Evolutionary conservation across 2,797 vertebrate genomes (phyloP).

Genomic region (Telmatherina bonti): DNA sequence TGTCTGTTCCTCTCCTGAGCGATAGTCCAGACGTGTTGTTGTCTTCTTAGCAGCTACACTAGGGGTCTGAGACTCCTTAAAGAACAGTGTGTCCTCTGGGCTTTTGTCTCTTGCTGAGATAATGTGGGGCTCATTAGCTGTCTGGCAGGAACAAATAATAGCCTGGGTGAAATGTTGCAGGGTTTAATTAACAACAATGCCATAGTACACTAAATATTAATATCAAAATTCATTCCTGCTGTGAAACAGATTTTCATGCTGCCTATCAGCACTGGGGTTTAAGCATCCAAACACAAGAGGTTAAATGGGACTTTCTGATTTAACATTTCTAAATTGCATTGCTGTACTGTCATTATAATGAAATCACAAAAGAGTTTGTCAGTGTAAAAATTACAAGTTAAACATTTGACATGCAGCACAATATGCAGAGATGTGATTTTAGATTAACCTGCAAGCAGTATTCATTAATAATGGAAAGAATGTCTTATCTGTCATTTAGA

Average conservation of each 20-base stretch:
- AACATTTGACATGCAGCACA: slow-evolving; percentile 2
- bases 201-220: slow-evolving; percentile 62
- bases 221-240: slow-evolving; percentile 59
- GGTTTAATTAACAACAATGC: slow-evolving; percentile 75
- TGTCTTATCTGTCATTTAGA: slow-evolving; percentile 8
- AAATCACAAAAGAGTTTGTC: slow-evolving; percentile 16
- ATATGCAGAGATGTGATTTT: slow-evolving; percentile 3
- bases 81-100: slow-evolving; percentile 66
- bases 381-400: slow-evolving; percentile 2
- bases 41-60: slow-evolving; percentile 43
- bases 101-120: slow-evolving; percentile 71
- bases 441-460: not conserved
- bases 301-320: slow-evolving; percentile 10
- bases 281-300: slow-evolving; percentile 5
- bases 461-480: slow-evolving; percentile 6
- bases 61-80: slow-evolving; percentile 54
- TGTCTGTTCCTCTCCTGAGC: slow-evolving; percentile 19
- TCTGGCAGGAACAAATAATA: slow-evolving; percentile 74
- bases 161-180: slow-evolving; percentile 69
- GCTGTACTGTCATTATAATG: slow-evolving; percentile 5
- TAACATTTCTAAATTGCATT: slow-evolving; percentile 10
- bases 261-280: slow-evolving; percentile 17
- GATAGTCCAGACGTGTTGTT: slow-evolving; percentile 21
- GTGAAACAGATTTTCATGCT: slow-evolving; percentile 46
- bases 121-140: slow-evolving; percentile 72